Evolutionary conservation across 2,113 vertebrate genomes (phyloP).

Genomic region (Morone chrysops): DNA sequence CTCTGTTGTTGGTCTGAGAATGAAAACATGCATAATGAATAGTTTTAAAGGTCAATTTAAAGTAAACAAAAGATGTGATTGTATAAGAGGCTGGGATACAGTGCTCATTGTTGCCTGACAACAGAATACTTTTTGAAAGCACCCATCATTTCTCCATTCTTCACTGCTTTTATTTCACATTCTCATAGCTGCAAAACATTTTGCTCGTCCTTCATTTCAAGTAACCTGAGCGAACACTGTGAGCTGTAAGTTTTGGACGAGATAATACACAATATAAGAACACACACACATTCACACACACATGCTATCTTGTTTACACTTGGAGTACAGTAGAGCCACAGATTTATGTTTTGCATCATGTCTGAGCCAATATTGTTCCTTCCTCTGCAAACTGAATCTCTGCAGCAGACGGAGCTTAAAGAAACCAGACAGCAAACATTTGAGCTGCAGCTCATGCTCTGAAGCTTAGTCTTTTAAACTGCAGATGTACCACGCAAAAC

Average conservation of each 20-base stretch:
- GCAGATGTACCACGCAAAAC: neutral
- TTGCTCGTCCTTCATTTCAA: neutral
- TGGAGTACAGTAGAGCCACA: conserved; percentile 1
- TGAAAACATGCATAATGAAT: conserved; percentile 16
- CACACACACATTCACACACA: neutral
- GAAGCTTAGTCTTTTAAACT: neutral
- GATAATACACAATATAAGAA: neutral
- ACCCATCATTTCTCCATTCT: neutral
- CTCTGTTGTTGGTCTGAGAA: neutral
- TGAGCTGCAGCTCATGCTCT: conserved; percentile 3
- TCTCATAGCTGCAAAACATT: neutral
- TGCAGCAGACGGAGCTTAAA: conserved; percentile 21
- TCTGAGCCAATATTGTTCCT: conserved; percentile 25
- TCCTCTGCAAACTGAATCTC: conserved; percentile 26
- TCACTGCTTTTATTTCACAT: neutral
- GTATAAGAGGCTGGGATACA: conserved; percentile 13
- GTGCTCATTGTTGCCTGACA: neutral
- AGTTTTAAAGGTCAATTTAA: conserved; percentile 17
- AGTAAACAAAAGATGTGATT: conserved; percentile 30
- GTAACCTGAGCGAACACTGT: neutral
- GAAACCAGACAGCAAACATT: conserved; percentile 28
- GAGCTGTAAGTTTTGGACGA: neutral
- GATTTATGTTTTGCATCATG: conserved; percentile 20
- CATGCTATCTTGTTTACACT: neutral
- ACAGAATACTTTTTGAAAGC: neutral